Percentiles rank a stretch among this genome's conserved stretches.
phyloP scores from a whole-genome alignment of 2,113 vertebrate species.

The Chionodraco myersi region DNA sequence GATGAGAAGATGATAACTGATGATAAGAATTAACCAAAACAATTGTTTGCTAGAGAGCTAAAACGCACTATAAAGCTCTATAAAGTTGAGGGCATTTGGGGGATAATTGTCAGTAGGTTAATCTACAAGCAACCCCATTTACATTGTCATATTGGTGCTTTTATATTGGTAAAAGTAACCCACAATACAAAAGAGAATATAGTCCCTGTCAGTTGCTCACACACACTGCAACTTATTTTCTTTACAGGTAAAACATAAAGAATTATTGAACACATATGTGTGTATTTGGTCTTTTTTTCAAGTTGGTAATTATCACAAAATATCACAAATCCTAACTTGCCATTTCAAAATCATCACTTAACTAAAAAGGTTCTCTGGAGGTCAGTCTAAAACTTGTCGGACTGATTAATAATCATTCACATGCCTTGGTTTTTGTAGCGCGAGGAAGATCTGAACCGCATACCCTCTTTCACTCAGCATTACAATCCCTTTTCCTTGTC shows the following conservation, averaged over 20 bases:
- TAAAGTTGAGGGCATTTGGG: no score
- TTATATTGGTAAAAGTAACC: neutral
- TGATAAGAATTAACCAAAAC: neutral
- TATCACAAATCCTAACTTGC: neutral
- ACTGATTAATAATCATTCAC: constrained; percentile 22
- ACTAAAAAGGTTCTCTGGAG: neutral
- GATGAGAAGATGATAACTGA: no score
- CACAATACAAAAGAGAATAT: neutral
- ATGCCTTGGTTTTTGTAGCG: neutral
- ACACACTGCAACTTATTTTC: neutral
- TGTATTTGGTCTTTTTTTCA: no score
- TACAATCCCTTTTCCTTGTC: constrained; percentile 37
- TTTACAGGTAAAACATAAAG: neutral
- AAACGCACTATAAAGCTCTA: neutral
- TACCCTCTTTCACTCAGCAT: constrained; percentile 23
- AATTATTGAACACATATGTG: neutral
- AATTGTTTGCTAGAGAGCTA: neutral
- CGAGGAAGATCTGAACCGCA: neutral
- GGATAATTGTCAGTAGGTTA: neutral
- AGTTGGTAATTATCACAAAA: neutral
- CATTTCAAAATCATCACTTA: neutral
- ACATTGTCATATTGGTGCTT: neutral
- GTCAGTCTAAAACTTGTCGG: neutral
- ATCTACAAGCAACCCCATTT: neutral
- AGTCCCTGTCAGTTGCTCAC: neutral